Evolutionary conservation across 2,113 vertebrate genomes (phyloP).

Genomic region (Tetrao urogallus): DNA sequence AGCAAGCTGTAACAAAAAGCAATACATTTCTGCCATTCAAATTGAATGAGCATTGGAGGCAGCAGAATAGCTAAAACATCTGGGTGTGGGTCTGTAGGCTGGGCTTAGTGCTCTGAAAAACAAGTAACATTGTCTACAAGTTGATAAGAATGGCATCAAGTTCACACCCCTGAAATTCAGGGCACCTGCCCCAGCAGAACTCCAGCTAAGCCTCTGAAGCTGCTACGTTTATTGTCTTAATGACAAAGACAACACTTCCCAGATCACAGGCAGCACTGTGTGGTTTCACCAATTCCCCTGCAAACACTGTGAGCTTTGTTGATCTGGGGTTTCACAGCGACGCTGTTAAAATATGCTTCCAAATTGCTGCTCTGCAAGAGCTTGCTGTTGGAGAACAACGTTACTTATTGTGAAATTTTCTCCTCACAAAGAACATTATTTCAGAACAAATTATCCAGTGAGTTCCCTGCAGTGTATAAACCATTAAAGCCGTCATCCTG

Average conservation of each 20-base stretch:
- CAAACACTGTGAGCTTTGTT: neutral
- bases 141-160: neutral
- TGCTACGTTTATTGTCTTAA: neutral
- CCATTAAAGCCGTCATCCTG: neutral
- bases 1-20: neutral
- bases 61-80: neutral
- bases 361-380: neutral
- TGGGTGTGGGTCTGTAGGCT: neutral
- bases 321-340: neutral
- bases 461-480: neutral
- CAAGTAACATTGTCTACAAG: fast-evolving
- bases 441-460: neutral
- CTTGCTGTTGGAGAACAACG: neutral
- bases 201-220: neutral
- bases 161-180: neutral
- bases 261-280: neutral
- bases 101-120: neutral
- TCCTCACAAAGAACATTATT: neutral
- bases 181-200: neutral
- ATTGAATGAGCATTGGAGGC: neutral
- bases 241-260: neutral
- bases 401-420: neutral
- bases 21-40: neutral
- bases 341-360: neutral
- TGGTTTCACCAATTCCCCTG: neutral